A percentile compares a stretch with the other conserved stretches of the same genome.
These are phyloP conservation scores for Scleropages formosus DNA, from an alignment of 2,797 vertebrate species.

Conservation along the genomic window DNA sequence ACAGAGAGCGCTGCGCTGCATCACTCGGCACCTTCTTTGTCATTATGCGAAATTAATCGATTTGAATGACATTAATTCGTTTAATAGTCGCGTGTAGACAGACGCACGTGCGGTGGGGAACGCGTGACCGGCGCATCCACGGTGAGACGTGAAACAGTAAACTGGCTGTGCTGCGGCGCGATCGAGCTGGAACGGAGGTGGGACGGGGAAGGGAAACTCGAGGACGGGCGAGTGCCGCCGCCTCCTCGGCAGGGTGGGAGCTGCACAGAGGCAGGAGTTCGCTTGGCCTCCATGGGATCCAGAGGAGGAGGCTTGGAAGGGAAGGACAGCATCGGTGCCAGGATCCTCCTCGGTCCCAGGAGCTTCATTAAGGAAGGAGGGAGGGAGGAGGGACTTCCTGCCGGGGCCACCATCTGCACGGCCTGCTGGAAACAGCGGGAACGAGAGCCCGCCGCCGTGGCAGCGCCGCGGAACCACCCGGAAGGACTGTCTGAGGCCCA, in stretches of 20 bases:
- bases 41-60: not conserved
- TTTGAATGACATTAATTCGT: not conserved
- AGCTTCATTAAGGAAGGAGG: conserved; percentile 86
- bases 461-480: conserved; percentile 51
- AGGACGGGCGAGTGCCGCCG: not conserved
- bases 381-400: conserved; percentile 82
- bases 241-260: conserved; percentile 13
- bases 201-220: conserved; percentile 13
- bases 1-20: not conserved
- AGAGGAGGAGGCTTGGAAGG: conserved; percentile 79
- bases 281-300: conserved; percentile 55
- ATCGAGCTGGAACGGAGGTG: conserved; percentile 5
- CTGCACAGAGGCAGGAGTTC: conserved; percentile 49
- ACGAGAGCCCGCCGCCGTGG: conserved; percentile 63
- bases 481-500: conserved; percentile 10
- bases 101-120: not conserved
- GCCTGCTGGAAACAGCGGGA: conserved; percentile 74
- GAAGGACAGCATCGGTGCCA: conserved; percentile 84
- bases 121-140: not conserved
- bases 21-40: not conserved
- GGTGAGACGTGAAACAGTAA: not conserved
- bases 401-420: conserved; percentile 76
- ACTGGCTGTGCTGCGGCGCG: no score
- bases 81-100: not conserved
- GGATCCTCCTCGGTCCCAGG: conserved; percentile 84